Evolutionary conservation across 2,113 vertebrate genomes (phyloP), one percentile per base, ranked within the genome.

Genomic region (Vulpes vulpes): DNA sequence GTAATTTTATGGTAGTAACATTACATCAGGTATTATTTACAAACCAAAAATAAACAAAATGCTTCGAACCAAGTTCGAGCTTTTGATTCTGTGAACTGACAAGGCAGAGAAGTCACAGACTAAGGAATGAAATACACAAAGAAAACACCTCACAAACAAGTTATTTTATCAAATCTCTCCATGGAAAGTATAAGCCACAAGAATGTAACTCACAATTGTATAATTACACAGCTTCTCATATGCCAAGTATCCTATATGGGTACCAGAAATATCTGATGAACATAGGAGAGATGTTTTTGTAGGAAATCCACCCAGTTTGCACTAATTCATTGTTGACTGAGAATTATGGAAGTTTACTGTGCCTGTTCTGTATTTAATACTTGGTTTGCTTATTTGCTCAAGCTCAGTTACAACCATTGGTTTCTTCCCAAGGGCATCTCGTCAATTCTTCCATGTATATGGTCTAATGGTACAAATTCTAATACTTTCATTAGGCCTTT

Each of bases 81-180:
- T 81, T 86, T 96, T 79, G 93, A 74, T 96, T 82, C 71, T 93
- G 82, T 73, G 95, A 84, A 62, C 59, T 76, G 93, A 80, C 20
- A 12, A 71, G 55, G 79, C 17, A 3, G 5, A 49, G 30, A 65
- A 65, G 27, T 71, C 74, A 93, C 16, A 76, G 62, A 22, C 51
- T 53, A 32, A 32, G 30, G 20, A 91, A 27, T 92, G 53, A 96
- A 95, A 62, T 17, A 67, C 2, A 57, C 35, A 91, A 69, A 96
- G 59, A 79, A 81, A 81, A 83, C 5, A 30, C 10, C 10, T 57
- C 17, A 51, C 3, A 43, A 92, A 78, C 30, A 80, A 79, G 90
- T 92, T n/a, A 88, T 76, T 74, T 27, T 59, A 84, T 49, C 38
- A 53, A 80, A 84, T 74, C 38, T 83, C 53, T 85, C 88, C 53